Conservation (phyloP, 2,797 vertebrate genomes). For the Takifugu ocellatus region DNA sequence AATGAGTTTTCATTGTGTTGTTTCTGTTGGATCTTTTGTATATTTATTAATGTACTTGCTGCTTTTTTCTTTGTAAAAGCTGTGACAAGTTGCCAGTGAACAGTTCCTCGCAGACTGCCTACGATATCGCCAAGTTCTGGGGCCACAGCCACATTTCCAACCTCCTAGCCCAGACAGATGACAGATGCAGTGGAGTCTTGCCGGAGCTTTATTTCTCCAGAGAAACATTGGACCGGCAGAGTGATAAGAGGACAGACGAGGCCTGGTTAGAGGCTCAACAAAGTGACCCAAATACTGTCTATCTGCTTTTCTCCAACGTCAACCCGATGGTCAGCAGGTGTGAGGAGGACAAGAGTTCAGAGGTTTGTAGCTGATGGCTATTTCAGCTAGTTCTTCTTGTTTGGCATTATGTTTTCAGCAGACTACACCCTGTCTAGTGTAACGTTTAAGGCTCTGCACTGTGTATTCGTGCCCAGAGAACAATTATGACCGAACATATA, state of each 20-base stretch:
- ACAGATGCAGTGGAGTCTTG: slow-evolving; percentile 53
- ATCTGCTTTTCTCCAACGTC: slow-evolving; percentile 85
- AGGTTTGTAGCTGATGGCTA: slow-evolving; percentile 21
- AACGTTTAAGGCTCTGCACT: too few relatives aligned
- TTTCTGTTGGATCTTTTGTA: too few relatives aligned
- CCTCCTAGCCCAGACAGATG: slow-evolving; percentile 70
- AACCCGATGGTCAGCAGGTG: slow-evolving; percentile 76
- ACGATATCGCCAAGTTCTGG: slow-evolving; percentile 91
- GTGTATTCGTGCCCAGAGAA: too few relatives aligned
- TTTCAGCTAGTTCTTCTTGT: too few relatives aligned
- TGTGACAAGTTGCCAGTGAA: slow-evolving; percentile 82
- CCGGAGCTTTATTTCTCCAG: slow-evolving; percentile 82
- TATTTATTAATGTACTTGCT: neutral
- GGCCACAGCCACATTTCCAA: slow-evolving; percentile 84
- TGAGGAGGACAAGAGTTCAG: slow-evolving; percentile 33
- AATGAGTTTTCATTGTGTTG: too few relatives aligned
- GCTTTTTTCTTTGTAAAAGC: slow-evolving; percentile 52
- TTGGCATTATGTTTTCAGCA: too few relatives aligned
- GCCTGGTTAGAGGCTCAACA: slow-evolving; percentile 80
- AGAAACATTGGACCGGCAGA: slow-evolving; percentile 84
- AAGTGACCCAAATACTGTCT: slow-evolving; percentile 75
- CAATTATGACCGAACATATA: too few relatives aligned
- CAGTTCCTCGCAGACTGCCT: slow-evolving; percentile 85
- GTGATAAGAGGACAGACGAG: slow-evolving; percentile 81
- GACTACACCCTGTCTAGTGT: too few relatives aligned